These are phyloP conservation scores for Mythimna ferrago DNA, from an alignment of 2,888 invertebrate species.

Conservation along the genomic window DNA sequence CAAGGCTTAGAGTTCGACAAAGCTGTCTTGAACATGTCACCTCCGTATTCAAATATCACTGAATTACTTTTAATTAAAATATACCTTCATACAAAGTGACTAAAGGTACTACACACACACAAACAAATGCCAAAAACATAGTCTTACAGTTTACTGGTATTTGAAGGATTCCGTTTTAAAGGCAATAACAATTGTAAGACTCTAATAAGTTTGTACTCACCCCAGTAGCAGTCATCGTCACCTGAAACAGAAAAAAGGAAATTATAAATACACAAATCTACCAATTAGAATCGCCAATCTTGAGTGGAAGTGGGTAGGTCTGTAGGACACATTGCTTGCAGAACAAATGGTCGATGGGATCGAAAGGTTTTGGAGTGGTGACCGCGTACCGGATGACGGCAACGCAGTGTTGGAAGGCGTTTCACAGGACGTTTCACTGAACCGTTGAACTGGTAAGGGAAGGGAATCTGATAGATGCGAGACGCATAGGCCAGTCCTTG, in stretches of 20 bases:
- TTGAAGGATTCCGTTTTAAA: background rate
- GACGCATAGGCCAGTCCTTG: background rate
- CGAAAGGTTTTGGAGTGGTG: background rate
- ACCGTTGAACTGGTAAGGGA: background rate
- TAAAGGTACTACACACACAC: no score
- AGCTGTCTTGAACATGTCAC: background rate
- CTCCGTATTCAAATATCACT: background rate
- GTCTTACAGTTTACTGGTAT: background rate
- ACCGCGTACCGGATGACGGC: background rate
- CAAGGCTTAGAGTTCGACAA: background rate
- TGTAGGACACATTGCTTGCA: background rate
- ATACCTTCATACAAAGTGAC: background rate
- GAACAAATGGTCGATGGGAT: background rate
- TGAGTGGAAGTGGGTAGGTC: background rate
- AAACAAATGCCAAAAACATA: background rate
- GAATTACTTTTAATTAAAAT: background rate
- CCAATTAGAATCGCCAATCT: background rate
- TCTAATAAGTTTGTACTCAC: slow-evolving; percentile 36
- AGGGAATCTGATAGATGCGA: background rate
- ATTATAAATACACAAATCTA: background rate
- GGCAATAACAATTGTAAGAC: background rate
- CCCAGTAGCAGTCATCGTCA: slow-evolving; percentile 52
- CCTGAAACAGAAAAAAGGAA: slow-evolving; percentile 54
- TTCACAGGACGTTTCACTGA: background rate
- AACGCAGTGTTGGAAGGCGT: background rate